Percentiles rank a stretch among this genome's conserved stretches.
phyloP scores from a whole-genome alignment of 35 echinoderm and acorn worm genomes.

The Ptychodera flava region DNA sequence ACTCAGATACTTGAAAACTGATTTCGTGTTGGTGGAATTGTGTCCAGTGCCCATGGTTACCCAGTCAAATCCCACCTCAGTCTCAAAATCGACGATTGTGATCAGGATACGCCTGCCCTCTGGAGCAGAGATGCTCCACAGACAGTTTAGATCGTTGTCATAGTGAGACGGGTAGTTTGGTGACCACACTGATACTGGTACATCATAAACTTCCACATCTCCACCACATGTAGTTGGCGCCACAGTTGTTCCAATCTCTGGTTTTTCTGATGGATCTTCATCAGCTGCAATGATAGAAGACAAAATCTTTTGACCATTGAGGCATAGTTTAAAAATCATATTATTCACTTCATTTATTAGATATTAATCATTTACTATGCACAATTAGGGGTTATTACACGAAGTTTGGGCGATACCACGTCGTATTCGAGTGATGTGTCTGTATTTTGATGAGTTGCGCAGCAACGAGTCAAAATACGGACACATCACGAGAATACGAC shows the following conservation, averaged over 20 bases:
- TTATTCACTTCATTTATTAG: too few relatives aligned
- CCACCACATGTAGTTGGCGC: not conserved
- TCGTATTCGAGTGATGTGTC: too few relatives aligned
- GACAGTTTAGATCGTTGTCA: slow-evolving; percentile 44
- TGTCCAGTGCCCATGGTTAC: slow-evolving; percentile 62
- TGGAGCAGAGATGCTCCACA: slow-evolving; percentile 40
- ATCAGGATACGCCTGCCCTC: slow-evolving; percentile 39
- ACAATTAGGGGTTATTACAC: too few relatives aligned
- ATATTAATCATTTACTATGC: too few relatives aligned
- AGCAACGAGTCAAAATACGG: too few relatives aligned
- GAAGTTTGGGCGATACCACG: too few relatives aligned
- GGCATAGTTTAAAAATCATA: too few relatives aligned
- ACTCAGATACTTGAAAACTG: slow-evolving; percentile 38
- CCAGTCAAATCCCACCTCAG: slow-evolving; percentile 60
- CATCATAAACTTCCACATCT: not conserved
- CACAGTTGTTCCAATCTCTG: not conserved
- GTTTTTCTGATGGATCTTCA: not conserved
- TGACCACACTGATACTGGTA: slow-evolving; percentile 28
- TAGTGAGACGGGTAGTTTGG: slow-evolving; percentile 67
- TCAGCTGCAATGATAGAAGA: too few relatives aligned
- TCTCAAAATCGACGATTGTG: slow-evolving; percentile 29
- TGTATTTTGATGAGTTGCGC: too few relatives aligned
- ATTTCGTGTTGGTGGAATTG: slow-evolving; percentile 29
- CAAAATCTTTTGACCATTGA: too few relatives aligned
- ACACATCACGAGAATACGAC: too few relatives aligned